Evolutionary conservation across 2,888 invertebrate genomes (phyloP), one percentile per base, ranked within the genome.

Genomic region (Agrochola macilenta): DNA sequence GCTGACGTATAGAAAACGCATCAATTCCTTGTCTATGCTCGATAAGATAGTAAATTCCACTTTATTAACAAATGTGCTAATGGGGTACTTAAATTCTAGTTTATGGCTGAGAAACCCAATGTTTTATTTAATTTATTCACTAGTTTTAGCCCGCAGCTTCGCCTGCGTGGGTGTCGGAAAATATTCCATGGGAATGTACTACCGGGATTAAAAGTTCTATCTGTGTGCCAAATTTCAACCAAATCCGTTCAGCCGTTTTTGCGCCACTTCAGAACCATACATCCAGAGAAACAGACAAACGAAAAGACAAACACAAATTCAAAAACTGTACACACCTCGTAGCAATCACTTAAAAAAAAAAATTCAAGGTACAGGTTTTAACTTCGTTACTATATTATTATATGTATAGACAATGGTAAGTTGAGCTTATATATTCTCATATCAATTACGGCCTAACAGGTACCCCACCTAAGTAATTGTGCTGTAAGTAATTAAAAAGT

Each of bases 31-130:
- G 78, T 83, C 65, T 70, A 20, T 23, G 64, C n/a, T 60, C 17
- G 54, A 69, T 69, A 69, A 58, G 17, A 30, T 26, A 63, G 26
- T 68, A 43, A 39, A 66, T 3, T 3, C 23, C 20, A 26, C 65
- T 83, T 49, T 49, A 66, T 35, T 52, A 49, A 8, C n/a, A 69
- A 54, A 57, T 58, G 77, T 43, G 72, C 52, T 58, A 82, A 82
- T 54, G 35, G 39, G 43, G 57, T 52, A 60, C 14, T 54, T 65
- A 43, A 39, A 57, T 43, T 71, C 26, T 39, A 52, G 49, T 83
- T 70, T 71, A 78, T 46, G 30, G 14, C 52, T 35, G 14, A 64
- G n/a, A 52, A 58, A 17, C 3, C 9, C 2, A 43, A 30, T 39
- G 7, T 54, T 35, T 61, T 30, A 26, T 54, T 60, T n/a, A 5